Base-by-base conservation (phyloP, 2,797 vertebrate genomes). In the Acestrorhynchus altus region DNA sequence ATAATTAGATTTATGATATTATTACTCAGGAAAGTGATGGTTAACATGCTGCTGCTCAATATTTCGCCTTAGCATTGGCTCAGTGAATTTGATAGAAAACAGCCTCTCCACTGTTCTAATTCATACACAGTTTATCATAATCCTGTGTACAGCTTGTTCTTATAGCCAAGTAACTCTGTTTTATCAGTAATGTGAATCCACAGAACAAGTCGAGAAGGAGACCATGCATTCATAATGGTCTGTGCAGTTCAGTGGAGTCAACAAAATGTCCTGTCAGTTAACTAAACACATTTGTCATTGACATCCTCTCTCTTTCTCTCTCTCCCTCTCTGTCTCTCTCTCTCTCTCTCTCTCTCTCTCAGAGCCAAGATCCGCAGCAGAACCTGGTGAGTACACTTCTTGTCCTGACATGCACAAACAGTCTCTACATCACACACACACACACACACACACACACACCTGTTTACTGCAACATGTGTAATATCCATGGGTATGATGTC, bases 351-450 rank as follows among this genome's bases (percentile, higher is more conserved):
- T 18, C 9, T 80, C 20, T 63, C 74, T 39, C 83, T 78, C 91
- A 99, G 98, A 99, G 86, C 98, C 98, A 67, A 93, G 98, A 87
- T 98, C 96, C 86, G 95, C 96, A 80, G 94, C 94, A 72, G 98
- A 99, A 86, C 91, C 95, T 87, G 98, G 97, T 99, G 94, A 8
- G 87, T 83, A 49, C 52, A 63, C 39, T 73, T 67, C 77, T 73
- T 84, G 80, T 81, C 80, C 60, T 74, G 74, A 78, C 75, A 81
- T 76, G 57, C 54, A 40, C 35, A 77, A n/a, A 59, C 73, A 71
- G 72, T 16, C 22, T 40, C 35, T 18, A 24, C n/a, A 12, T 5
- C 46, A 61, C 63, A 1, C 11, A 39, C 60, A 80, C 75, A 64
- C 31, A 2, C 31, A 35, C 31, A 35, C 31, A 35, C 31, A 35